Conservation (phyloP, 2,113 vertebrate species). For the Aspidoscelis tigris region DNA sequence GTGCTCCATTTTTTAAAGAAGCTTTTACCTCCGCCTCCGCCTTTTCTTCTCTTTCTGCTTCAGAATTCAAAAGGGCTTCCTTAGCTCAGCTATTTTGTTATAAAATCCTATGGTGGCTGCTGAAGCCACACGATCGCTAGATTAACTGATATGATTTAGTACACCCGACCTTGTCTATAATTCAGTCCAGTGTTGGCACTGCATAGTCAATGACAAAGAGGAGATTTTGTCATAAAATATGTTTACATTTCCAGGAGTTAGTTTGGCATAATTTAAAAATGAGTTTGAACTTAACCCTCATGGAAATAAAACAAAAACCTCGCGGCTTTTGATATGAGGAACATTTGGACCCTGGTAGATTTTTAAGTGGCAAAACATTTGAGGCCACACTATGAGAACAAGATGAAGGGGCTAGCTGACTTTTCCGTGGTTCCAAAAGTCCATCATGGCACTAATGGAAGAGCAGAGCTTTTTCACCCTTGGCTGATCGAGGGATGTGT, state of each 20-base stretch:
- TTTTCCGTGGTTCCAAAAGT: no score
- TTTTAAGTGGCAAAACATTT: no score
- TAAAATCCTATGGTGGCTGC: neutral
- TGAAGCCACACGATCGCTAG: neutral
- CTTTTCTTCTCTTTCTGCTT: no score
- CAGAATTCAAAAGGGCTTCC: neutral
- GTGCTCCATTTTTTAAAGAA: neutral
- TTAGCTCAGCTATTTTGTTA: slow-evolving; percentile 1
- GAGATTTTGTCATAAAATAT: neutral
- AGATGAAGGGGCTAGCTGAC: no score
- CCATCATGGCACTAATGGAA: no score
- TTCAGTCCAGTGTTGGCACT: neutral
- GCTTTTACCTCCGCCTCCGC: no score
- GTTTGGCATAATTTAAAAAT: neutral
- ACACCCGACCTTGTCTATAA: neutral
- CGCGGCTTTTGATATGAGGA: no score
- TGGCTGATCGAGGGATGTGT: no score
- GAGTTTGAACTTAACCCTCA: neutral
- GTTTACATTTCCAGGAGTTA: neutral
- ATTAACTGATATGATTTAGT: slow-evolving; percentile 1
- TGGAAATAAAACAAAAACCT: no score
- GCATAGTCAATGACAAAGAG: neutral
- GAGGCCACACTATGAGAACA: no score
- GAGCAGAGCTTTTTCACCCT: no score
- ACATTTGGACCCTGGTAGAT: no score